Evolutionary conservation across 2,888 invertebrate genomes (phyloP), one percentile per base, ranked within the genome.

Genomic region (Trichacis sp.): DNA sequence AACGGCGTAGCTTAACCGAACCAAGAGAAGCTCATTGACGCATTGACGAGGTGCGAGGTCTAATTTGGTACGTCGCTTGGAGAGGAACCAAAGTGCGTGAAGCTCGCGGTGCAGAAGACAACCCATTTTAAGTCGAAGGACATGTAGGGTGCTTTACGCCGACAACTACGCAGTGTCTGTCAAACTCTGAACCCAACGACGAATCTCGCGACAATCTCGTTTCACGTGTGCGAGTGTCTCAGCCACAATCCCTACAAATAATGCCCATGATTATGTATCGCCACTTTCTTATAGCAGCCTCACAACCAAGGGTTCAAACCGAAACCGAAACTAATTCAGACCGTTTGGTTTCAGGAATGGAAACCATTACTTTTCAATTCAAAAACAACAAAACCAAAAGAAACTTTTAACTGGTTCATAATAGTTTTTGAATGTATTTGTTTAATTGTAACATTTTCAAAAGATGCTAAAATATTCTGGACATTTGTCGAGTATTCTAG

Each of bases 191-290:
- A 82, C 80, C 82, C 81, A 80, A 80, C 24, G 83, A 73, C 73
- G 82, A 80, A 82, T 82, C 80, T 80, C 81, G 80, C 79, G 78
- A 80, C 40, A 75, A 78, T 81, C 79, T 77, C 79, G 77, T 79
- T 77, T 81, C 81, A 73, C 76, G 73, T 75, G 78, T 73, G 76
- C 73, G 76, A 72, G 71, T 75, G 74, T 75, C 74, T 83, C 83
- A 83, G 82, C 83, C 81, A 80, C 81, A 79, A 81, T 81, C 81
- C 83, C 83, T 84, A 84, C 80, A 84, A 84, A 84, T 82, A 84
- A 84, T 76, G 81, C 81, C 77, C 79, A 82, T 73, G 75, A 81
- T 83, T 83, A 83, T 79, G 78, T 76, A 77, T 77, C 75, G 71
- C 70, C 71, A 75, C 68, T 73, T 70, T 57, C 51, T 54, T 45